Base-by-base conservation (phyloP, 2,113 vertebrate genomes). In the Pachypanchax playfairii region DNA sequence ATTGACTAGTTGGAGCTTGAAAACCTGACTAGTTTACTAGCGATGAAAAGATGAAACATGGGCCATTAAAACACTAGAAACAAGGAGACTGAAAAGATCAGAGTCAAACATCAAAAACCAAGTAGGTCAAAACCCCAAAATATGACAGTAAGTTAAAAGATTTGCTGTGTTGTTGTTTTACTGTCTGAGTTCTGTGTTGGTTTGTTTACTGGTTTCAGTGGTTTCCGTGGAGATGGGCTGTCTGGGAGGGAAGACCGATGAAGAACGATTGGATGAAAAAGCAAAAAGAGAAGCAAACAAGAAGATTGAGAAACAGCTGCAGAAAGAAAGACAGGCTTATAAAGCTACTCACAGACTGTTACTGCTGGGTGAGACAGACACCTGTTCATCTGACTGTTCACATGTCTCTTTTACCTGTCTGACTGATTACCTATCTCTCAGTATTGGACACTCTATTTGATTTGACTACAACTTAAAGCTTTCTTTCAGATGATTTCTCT, bases 291-390 rank as follows among this genome's bases (percentile, higher is more conserved):
- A 88, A 74, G 82, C 86, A 0, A 88, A 90, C 66, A 90, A 88
- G 65, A 90, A 88, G 71, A 90, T 88, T 1, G 88, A 90, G 60
- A 84, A 68, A 38, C 86, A 88, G 65, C 78, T 90, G 26, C 85
- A 90, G 83, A 94, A 92, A 33, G 93, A 93, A 63, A 88, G 90
- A 74, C 92, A 94, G 80, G 92, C 94, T 4, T 91, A 90, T 49
- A 94, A 92, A 81, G 92, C 95, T n/a, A 95, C 95, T 4, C 95
- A 95, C 88, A 89, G 94, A 65, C 93, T 97, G 48, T 83, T 97
- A 17, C 91, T 96, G 59, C 88, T 97, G 41, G 95, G 95, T 96
- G 90, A 81, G 92, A 24, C 28, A 12, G n/a, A n/a, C n/a, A n/a
- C n/a, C n/a, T n/a, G n/a, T n/a, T n/a, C n/a, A 83, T 24, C 42